Percentiles rank a stretch among this genome's conserved stretches.
phyloP scores from a whole-genome alignment of 2,113 vertebrate genomes.

The Leiothrix lutea region DNA sequence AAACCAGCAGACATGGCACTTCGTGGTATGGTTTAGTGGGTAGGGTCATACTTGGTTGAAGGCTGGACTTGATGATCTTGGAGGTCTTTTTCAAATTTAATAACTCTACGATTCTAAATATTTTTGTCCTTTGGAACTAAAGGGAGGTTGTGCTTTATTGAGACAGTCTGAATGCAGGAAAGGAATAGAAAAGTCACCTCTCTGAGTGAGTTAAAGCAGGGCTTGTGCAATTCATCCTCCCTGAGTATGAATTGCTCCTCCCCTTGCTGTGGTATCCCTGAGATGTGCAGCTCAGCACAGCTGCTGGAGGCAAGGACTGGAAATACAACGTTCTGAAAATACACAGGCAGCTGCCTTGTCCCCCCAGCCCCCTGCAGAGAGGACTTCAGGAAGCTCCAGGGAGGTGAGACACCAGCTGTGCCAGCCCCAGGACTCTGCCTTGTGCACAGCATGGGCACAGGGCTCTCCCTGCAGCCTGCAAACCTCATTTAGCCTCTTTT shows the following conservation, averaged over 20 bases:
- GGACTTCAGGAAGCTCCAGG: not conserved
- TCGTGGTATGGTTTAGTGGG: not conserved
- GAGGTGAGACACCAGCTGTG: rapidly evolving
- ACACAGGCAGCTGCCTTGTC: not conserved
- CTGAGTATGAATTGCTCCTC: too few relatives aligned
- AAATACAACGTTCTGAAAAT: not conserved
- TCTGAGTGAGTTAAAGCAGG: not conserved
- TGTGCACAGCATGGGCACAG: rapidly evolving
- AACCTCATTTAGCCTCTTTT: not conserved
- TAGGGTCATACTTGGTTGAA: not conserved
- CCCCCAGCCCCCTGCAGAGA: not conserved
- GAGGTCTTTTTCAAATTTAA: not conserved
- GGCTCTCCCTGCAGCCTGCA: not conserved
- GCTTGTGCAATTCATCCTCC: too few relatives aligned
- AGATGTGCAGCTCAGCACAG: not conserved
- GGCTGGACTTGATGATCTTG: not conserved
- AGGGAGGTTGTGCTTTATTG: not conserved
- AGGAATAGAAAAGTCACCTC: not conserved
- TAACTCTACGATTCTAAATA: not conserved
- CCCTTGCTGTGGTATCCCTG: not conserved
- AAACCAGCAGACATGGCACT: rapidly evolving
- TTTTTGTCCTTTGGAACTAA: not conserved
- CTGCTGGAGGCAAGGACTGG: not conserved
- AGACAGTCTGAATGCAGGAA: not conserved
- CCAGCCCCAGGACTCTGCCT: rapidly evolving